Percentiles rank a stretch among this genome's conserved stretches.
Evolutionary conservation across 2,888 invertebrate species (phyloP).

Genomic region (Glyphotaelius pellucidus): DNA sequence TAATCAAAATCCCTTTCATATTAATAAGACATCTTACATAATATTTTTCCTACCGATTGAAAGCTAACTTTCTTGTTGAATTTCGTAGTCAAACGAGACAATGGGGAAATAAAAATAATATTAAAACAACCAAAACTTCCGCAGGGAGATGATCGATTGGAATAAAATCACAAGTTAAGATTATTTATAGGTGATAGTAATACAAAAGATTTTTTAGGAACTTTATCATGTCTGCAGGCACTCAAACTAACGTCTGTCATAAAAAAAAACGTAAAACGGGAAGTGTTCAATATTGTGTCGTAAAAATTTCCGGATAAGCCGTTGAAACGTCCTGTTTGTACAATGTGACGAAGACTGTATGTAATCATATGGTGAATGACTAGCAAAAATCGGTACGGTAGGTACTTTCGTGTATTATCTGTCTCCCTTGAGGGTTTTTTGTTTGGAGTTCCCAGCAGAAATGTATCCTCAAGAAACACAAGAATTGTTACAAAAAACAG

Average conservation of each 20-base stretch:
- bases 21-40: conserved; percentile 19
- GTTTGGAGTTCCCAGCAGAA: not conserved
- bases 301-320: not conserved
- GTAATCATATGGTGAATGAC: not conserved
- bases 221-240: not conserved
- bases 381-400: not conserved
- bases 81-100: not conserved
- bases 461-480: not conserved
- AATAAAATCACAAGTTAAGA: not conserved
- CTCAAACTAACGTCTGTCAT: not conserved
- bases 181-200: not conserved
- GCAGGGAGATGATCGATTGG: not conserved
- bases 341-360: not conserved
- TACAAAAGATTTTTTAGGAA: not conserved
- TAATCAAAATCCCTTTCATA: conserved; percentile 23
- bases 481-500: not conserved
- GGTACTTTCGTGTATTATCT: not conserved
- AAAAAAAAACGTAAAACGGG: not conserved
- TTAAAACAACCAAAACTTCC: not conserved
- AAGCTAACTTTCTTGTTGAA: not conserved
- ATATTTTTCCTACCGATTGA: conserved; percentile 15
- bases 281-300: not conserved
- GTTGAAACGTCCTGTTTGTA: not conserved
- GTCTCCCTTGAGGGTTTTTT: not conserved
- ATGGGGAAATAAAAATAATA: not conserved